Percentiles rank a stretch among this genome's conserved stretches.
Evolutionary conservation across 2,888 invertebrate genomes (phyloP).

Genomic region (Drosophila meridionalis): DNA sequence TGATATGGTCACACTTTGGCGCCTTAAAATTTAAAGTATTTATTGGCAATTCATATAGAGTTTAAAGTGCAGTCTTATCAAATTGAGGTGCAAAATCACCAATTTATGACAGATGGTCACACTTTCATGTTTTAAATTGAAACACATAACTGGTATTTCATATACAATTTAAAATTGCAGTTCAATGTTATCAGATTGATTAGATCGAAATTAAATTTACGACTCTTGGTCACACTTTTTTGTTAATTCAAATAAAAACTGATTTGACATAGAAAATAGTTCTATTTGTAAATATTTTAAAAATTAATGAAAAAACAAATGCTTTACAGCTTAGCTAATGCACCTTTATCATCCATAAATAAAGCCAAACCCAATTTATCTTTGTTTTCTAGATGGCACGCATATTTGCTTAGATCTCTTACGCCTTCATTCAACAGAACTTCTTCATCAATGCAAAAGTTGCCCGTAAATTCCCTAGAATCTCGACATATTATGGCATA

Average conservation of each 20-base stretch:
- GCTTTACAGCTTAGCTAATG: conserved; percentile 62
- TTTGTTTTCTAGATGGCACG: conserved; percentile 88
- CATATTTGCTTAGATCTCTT: conserved; percentile 92
- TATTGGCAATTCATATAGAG: too few relatives aligned
- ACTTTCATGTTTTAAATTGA: neutral
- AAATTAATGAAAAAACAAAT: neutral
- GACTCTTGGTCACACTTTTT: neutral
- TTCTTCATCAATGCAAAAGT: conserved; percentile 97
- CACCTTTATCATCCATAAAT: conserved; percentile 86
- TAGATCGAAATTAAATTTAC: neutral
- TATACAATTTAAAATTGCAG: neutral
- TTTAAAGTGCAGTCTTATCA: too few relatives aligned
- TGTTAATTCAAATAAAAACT: neutral
- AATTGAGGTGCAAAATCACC: too few relatives aligned
- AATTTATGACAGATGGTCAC: neutral
- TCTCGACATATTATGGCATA: conserved; percentile 86
- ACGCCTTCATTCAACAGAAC: conserved; percentile 92
- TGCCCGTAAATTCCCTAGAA: conserved; percentile 91
- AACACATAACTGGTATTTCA: neutral
- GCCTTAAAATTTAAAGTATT: neutral
- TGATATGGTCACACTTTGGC: neutral
- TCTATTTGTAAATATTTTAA: neutral
- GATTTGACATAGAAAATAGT: neutral
- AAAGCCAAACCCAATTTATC: neutral
- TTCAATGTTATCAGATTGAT: too few relatives aligned